Evolutionary conservation across 2,888 invertebrate species (phyloP), one percentile per base, ranked within the genome.

Genomic region (Hylaea fasciaria): DNA sequence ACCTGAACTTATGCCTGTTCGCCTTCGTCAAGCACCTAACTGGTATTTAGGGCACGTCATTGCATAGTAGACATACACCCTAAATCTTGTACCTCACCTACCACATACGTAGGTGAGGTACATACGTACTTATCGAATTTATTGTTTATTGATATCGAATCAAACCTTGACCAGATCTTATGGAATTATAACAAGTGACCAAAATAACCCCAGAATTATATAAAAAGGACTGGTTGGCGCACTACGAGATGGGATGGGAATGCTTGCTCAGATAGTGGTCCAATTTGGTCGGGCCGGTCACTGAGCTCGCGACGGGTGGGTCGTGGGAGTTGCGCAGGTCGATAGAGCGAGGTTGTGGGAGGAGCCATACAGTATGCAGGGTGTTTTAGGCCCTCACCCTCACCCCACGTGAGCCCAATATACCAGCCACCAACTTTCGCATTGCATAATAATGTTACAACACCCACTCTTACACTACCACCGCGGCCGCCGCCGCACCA

Each of bases 301-400:
- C 74, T 73, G 73, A 81, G 83, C 80, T 78, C 72, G 76, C 73
- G 75, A 56, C 60, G 74, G 72, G 66, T 72, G 71, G 76, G 66
- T 73, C 80, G 80, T 79, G 83, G 81, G 81, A 84, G 85, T 80
- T 81, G 91, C 90, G 89, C 89, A 89, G 91, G 91, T 91, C 91
- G 92, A 90, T 87, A 91, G 83, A 87, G 85, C 85, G 82, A 79
- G 85, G 87, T 51, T 43, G 60, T 82, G 89, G 89, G 89, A 86
- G 84, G 87, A 81, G 83, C 77, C 80, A 81, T 80, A 80, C 80
- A 80, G 64, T 81, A 82, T 81, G 82, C 81, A 80, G 85, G 85
- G 92, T 82, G 92, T 64, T 62, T 47, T 57, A 87, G 83, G 81
- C 92, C 80, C 90, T 89, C 60, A 51, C 85, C 78, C 89, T 93